Evolutionary conservation across 2,888 invertebrate species (phyloP).

Genomic region (Xylota sylvarum): DNA sequence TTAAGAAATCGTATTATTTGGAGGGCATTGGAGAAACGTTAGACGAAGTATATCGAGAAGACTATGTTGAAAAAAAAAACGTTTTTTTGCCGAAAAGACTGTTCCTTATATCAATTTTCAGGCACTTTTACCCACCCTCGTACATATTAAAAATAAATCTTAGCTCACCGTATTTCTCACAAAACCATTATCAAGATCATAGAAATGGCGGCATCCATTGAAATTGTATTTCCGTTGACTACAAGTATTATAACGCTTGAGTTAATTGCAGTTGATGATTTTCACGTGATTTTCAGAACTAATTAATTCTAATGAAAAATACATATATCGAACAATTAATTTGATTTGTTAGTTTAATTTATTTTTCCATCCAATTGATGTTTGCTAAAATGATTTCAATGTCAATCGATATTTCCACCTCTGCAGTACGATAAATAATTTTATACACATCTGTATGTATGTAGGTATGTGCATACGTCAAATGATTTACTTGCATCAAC

Average conservation of each 20-base stretch:
- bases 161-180: not conserved
- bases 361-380: not conserved
- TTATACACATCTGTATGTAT: not conserved
- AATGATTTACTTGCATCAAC: constrained; percentile 35
- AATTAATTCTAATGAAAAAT: constrained; percentile 43
- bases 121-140: no score
- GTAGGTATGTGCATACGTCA: no score
- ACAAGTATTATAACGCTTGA: not conserved
- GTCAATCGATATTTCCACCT: constrained; percentile 4
- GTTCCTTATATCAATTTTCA: no score
- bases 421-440: not conserved
- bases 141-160: no score
- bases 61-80: no score
- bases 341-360: not conserved
- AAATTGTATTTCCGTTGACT: not conserved
- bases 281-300: constrained; percentile 32
- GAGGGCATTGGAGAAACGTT: no score
- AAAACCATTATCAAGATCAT: not conserved
- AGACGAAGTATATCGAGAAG: no score
- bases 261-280: constrained; percentile 27
- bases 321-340: not conserved
- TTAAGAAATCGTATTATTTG: no score
- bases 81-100: no score
- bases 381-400: constrained; percentile 16
- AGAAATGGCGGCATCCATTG: not conserved